Base-by-base conservation (phyloP, 2,888 invertebrate species). In the Pristionchus arcanus region DNA sequence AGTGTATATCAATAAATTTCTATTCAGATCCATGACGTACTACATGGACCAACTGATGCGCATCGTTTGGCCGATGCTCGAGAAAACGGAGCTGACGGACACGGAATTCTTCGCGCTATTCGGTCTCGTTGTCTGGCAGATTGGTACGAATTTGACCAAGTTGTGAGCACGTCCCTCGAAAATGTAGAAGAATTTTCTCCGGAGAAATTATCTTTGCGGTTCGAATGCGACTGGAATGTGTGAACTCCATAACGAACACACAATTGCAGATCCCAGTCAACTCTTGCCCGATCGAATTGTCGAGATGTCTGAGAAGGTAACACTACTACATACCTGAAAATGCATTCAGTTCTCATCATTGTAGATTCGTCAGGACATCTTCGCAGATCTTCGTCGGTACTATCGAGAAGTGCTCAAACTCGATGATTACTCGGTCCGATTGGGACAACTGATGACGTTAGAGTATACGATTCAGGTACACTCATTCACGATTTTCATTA, bases 231-330 rank as follows among this genome's bases (percentile, higher is more conserved):
- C 9, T 42, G 42, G 42, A 42, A 42, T 42, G 42, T 42, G 42
- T 9, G 42, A 3, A 42, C 42, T 42, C 3, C 42, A 42, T 9
- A 21, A 63, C 63, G 31, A 2, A 71, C 2, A 71, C 42, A 49
- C 9, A 81, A n/a, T 81, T 81, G 81, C 81, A 81, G 81, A 81
- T 19, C 49, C 81, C n/a, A n/a, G 53, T 19, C 81, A 81, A 15
- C 28, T 11, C 3, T n/a, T 81, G 25, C 81, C 81, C 9, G 81
- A 81, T 9, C 81, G 49, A 5, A 4, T 81, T 1, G 15, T 49
- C 16, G 81, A 81, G 0, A 28, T 81, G 81, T 49, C 81, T 16
- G 81, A 49, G 15, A 81, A 81, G 77, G 77, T 77, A 74, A 15
- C n/a, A 31, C 16, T 25, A 13, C 31, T 3, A 13, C 13, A 13